Conservation (phyloP, 1,140 invertebrate genomes). For the Drosophila nigrodunni region DNA sequence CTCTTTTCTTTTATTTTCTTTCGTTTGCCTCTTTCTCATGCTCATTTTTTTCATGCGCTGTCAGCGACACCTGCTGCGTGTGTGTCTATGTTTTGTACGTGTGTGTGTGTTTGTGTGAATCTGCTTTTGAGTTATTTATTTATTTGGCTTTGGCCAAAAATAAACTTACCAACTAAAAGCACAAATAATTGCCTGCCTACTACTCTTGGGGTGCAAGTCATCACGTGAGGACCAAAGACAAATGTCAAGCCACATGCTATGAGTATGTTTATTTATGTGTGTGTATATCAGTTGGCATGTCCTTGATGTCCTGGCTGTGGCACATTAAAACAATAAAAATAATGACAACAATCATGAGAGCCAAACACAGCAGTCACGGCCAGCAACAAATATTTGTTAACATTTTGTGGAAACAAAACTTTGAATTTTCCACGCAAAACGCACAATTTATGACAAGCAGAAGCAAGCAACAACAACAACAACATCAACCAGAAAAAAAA, state of each 20-base stretch:
- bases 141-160: slow-evolving; percentile 21
- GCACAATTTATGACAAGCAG: slow-evolving; percentile 55
- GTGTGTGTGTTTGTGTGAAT: slow-evolving; percentile 6
- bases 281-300: slow-evolving; percentile 10
- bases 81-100: neutral
- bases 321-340: slow-evolving; percentile 46
- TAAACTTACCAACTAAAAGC: slow-evolving; percentile 32
- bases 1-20: slow-evolving; percentile 2
- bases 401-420: slow-evolving; percentile 41
- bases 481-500: slow-evolving; percentile 5
- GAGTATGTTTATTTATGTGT: neutral
- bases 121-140: slow-evolving; percentile 42
- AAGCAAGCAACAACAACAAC: no score
- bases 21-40: neutral
- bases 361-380: slow-evolving; percentile 13
- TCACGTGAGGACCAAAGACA: slow-evolving; percentile 34
- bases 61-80: slow-evolving; percentile 58
- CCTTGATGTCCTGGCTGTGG: slow-evolving; percentile 10
- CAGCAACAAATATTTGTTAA: slow-evolving; percentile 50
- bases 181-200: slow-evolving; percentile 52
- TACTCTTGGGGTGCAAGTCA: slow-evolving; percentile 14
- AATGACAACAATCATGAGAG: slow-evolving; percentile 50
- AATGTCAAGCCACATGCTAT: slow-evolving; percentile 20
- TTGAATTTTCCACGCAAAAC: slow-evolving; percentile 56
- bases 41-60: slow-evolving; percentile 24